These are phyloP conservation scores for Ciconia boyciana DNA, from an alignment of 2,113 vertebrate genomes.

Conservation along the genomic window DNA sequence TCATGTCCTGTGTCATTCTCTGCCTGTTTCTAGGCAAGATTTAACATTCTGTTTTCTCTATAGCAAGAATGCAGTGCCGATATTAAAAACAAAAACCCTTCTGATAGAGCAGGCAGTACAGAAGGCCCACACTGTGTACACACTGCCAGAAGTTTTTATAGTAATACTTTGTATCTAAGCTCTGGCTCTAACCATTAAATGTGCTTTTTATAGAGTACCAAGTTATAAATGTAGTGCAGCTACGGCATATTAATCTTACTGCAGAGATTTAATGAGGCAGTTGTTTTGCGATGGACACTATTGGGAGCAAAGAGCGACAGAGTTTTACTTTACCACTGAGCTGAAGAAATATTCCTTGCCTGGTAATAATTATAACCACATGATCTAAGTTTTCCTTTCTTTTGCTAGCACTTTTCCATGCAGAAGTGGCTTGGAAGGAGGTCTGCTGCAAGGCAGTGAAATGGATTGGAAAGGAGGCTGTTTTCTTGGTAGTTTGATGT, in stretches of 20 bases:
- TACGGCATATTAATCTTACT: slow-evolving; percentile 86
- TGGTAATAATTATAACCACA: slow-evolving; percentile 97
- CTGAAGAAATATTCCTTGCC: slow-evolving; percentile 83
- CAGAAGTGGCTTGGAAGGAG: slow-evolving; percentile 80
- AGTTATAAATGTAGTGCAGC: slow-evolving; percentile 87
- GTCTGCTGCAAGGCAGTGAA: slow-evolving; percentile 74
- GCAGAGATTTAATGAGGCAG: slow-evolving; percentile 95
- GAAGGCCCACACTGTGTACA: slow-evolving; percentile 60
- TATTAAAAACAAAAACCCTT: slow-evolving; percentile 57
- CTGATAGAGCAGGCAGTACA: slow-evolving; percentile 37
- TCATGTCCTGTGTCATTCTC: background rate
- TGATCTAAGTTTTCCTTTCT: slow-evolving; percentile 83
- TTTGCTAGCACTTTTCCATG: slow-evolving; percentile 80
- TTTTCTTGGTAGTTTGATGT: slow-evolving; percentile 75
- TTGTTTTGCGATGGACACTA: slow-evolving; percentile 89
- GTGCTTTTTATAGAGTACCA: slow-evolving; percentile 86
- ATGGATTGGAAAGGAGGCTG: slow-evolving; percentile 75
- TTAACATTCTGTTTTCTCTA: slow-evolving; percentile 22
- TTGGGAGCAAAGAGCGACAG: slow-evolving; percentile 86
- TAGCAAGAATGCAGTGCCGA: background rate
- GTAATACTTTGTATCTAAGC: slow-evolving; percentile 82
- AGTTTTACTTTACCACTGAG: slow-evolving; percentile 89
- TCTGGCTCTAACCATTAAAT: slow-evolving; percentile 82
- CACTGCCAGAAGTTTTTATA: slow-evolving; percentile 78
- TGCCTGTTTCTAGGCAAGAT: background rate